phyloP scores from a whole-genome alignment of 2,797 vertebrate genomes.

The Ctenosaura bakeri region DNA sequence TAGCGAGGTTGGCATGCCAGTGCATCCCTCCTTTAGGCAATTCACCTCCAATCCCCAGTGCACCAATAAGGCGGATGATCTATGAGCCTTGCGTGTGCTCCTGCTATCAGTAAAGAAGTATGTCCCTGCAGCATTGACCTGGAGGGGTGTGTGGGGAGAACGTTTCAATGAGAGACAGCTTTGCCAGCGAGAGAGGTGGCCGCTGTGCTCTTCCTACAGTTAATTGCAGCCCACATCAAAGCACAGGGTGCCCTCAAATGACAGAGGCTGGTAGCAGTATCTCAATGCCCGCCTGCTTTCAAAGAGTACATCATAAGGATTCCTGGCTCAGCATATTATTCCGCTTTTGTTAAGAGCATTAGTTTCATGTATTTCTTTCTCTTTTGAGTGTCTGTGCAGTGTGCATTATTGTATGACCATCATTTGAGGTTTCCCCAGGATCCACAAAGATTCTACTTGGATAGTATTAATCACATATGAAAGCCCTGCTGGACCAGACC shows the following conservation, averaged over 20 bases:
- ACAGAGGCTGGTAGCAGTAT: constrained; percentile 72
- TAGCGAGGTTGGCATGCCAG: constrained; percentile 65
- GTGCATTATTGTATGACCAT: neutral
- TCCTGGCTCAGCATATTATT: constrained; percentile 50
- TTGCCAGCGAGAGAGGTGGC: constrained; percentile 59
- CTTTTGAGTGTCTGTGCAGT: constrained; percentile 1
- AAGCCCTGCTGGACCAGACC: neutral
- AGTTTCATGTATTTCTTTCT: constrained; percentile 26
- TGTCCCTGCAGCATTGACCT: constrained; percentile 64
- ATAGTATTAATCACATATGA: constrained; percentile 28
- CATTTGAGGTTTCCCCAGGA: constrained; percentile 10
- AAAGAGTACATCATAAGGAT: constrained; percentile 48
- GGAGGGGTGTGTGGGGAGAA: constrained; percentile 39
- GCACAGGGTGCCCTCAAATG: constrained; percentile 74
- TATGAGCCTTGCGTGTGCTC: constrained; percentile 55
- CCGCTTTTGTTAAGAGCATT: constrained; percentile 54
- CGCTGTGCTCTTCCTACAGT: constrained; percentile 58
- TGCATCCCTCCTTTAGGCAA: constrained; percentile 67
- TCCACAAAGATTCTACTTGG: neutral
- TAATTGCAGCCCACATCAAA: constrained; percentile 73
- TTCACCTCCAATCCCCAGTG: constrained; percentile 69
- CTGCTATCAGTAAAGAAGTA: constrained; percentile 61
- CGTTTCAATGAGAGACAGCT: constrained; percentile 60
- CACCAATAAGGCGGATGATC: constrained; percentile 71
- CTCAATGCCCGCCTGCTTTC: constrained; percentile 58